Percentiles rank a stretch among this genome's conserved stretches.
These are phyloP conservation scores for Lepus oiostolus DNA, from an alignment of 2,797 vertebrate genomes.

Conservation along the genomic window DNA sequence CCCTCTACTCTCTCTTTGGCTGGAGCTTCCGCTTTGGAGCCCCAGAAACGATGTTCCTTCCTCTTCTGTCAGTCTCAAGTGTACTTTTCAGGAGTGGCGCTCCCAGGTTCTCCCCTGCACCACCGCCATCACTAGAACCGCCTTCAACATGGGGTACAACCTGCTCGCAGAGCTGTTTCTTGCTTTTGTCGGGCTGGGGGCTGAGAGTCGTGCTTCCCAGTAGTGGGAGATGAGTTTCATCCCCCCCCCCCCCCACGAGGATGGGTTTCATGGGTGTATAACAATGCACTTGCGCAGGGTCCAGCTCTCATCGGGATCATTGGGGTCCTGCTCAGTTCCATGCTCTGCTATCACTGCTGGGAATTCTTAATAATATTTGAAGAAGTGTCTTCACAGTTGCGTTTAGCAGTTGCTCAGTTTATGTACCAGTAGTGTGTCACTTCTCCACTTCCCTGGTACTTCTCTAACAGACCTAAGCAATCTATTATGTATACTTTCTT, in stretches of 20 bases:
- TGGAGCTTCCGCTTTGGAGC: neutral
- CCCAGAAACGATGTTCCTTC: neutral
- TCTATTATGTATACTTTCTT: neutral
- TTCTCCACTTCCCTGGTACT: neutral
- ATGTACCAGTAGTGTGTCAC: neutral
- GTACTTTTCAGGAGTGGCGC: neutral
- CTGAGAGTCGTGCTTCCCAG: neutral
- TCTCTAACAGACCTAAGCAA: neutral
- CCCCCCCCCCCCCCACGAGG: too few species aligned
- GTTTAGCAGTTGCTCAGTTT: neutral
- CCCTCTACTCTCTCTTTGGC: neutral
- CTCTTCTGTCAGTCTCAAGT: neutral
- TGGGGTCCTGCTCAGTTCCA: neutral
- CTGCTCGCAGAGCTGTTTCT: neutral
- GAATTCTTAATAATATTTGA: constrained; percentile 1
- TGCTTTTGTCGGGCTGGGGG: neutral
- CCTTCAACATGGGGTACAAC: neutral
- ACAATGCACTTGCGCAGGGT: neutral
- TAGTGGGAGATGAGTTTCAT: neutral
- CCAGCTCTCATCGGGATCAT: neutral
- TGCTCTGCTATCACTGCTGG: neutral
- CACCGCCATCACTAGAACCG: neutral
- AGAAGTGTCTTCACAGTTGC: neutral
- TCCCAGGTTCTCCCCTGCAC: neutral
- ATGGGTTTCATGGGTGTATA: neutral